Evolutionary conservation across 2,797 vertebrate species (phyloP).

Genomic region (Coilia nasus): DNA sequence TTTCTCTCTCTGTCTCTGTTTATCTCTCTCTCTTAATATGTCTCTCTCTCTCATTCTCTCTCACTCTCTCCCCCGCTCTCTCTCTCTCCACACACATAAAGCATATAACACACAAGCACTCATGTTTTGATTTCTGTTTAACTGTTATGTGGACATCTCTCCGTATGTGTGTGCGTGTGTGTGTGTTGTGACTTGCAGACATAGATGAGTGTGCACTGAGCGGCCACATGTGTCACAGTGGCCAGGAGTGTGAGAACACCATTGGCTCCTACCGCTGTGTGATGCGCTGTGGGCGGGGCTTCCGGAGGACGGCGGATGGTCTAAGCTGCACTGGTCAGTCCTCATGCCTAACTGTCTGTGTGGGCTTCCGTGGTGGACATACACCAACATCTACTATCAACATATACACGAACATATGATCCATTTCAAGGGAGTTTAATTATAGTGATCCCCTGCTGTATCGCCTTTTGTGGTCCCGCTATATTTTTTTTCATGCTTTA

Average conservation of each 20-base stretch:
- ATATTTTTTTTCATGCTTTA: too few species aligned
- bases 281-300: slow-evolving; percentile 84
- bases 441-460: too few species aligned
- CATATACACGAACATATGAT: too few species aligned
- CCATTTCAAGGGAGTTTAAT: too few species aligned
- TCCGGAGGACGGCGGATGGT: slow-evolving; percentile 84
- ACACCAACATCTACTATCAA: too few species aligned
- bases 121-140: neutral
- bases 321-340: slow-evolving; percentile 85
- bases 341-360: neutral
- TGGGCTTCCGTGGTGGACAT: neutral
- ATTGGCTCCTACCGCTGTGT: slow-evolving; percentile 89
- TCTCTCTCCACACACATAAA: neutral
- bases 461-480: too few species aligned
- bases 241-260: slow-evolving; percentile 90
- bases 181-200: slow-evolving; percentile 71
- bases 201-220: slow-evolving; percentile 89
- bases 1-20: neutral
- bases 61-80: too few species aligned
- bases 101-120: neutral
- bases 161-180: neutral
- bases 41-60: too few species aligned
- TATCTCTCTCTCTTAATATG: too few species aligned
- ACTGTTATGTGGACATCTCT: neutral
- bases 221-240: slow-evolving; percentile 76